phyloP scores from a whole-genome alignment of 2,888 invertebrate genomes.

The Sturmia bella region DNA sequence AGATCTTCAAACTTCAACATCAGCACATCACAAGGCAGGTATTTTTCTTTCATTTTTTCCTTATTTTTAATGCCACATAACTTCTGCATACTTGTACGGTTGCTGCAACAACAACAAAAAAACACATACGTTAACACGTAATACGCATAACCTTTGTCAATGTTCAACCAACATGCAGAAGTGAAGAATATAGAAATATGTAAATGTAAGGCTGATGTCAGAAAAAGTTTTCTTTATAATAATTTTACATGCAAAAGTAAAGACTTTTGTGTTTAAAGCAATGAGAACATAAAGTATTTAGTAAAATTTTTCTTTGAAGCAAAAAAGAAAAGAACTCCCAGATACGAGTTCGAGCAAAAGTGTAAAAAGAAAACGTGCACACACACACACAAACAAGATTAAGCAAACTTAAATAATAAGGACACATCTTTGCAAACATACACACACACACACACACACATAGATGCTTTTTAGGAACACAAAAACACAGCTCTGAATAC shows the following conservation, averaged over 20 bases:
- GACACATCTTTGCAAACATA: constrained; percentile 7
- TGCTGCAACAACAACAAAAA: no score
- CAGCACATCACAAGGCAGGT: constrained; percentile 45
- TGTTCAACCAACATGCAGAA: not conserved
- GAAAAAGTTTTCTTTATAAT: constrained; percentile 51
- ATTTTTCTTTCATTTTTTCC: not conserved
- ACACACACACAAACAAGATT: constrained; percentile 13
- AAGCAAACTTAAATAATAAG: constrained; percentile 43
- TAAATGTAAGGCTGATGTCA: constrained; percentile 27
- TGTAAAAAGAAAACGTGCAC: not conserved
- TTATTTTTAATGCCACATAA: constrained; percentile 12
- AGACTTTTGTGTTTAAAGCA: constrained; percentile 40
- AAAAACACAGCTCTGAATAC: not conserved
- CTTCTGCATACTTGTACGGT: constrained; percentile 21
- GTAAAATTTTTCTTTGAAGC: constrained; percentile 22
- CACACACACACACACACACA: not conserved
- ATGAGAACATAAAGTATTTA: constrained; percentile 46
- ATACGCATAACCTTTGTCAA: not conserved
- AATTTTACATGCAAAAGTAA: constrained; percentile 33
- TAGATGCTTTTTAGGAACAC: no score
- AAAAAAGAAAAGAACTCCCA: constrained; percentile 28
- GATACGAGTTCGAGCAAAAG: not conserved
- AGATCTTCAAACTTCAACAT: constrained; percentile 39
- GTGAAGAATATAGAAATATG: not conserved
- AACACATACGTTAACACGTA: not conserved